phyloP scores from a whole-genome alignment of 2,113 vertebrate species.

The Bucco capensis region DNA sequence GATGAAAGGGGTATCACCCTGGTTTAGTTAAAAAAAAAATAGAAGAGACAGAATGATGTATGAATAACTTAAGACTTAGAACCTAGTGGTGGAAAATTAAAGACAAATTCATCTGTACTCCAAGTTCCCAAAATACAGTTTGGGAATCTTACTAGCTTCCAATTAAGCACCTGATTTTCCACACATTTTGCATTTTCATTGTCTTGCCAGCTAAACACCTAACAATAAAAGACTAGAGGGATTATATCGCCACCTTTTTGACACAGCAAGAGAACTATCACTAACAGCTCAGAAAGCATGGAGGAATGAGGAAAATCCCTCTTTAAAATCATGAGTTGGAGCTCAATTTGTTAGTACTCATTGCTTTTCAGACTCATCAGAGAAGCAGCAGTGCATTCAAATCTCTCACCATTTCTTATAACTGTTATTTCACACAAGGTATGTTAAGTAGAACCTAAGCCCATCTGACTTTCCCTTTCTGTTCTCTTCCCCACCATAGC shows the following conservation, averaged over 20 bases:
- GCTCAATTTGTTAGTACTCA: not conserved
- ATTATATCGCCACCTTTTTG: not conserved
- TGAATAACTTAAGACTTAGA: not conserved
- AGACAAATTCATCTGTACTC: not conserved
- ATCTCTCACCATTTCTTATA: not conserved
- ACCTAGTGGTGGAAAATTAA: not conserved
- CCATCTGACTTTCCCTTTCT: not conserved
- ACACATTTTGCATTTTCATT: not conserved
- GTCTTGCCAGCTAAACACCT: not conserved
- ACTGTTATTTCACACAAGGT: not conserved
- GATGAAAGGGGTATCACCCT: slow-evolving; percentile 83
- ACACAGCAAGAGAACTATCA: not conserved
- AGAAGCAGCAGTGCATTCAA: not conserved
- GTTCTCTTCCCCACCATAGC: not conserved
- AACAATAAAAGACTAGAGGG: not conserved
- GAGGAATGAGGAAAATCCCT: not conserved
- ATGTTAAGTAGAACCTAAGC: not conserved
- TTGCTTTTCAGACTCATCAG: not conserved
- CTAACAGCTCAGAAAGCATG: not conserved
- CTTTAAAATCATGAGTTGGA: not conserved
- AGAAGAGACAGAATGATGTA: not conserved
- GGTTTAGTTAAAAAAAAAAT: not conserved
- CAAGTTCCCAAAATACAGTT: not conserved
- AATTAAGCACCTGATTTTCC: not conserved
- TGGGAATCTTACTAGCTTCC: not conserved